A percentile compares a stretch with the other conserved stretches of the same genome.
Conservation (phyloP, 2,797 vertebrate genomes). For the Sebastes diploproa region DNA sequence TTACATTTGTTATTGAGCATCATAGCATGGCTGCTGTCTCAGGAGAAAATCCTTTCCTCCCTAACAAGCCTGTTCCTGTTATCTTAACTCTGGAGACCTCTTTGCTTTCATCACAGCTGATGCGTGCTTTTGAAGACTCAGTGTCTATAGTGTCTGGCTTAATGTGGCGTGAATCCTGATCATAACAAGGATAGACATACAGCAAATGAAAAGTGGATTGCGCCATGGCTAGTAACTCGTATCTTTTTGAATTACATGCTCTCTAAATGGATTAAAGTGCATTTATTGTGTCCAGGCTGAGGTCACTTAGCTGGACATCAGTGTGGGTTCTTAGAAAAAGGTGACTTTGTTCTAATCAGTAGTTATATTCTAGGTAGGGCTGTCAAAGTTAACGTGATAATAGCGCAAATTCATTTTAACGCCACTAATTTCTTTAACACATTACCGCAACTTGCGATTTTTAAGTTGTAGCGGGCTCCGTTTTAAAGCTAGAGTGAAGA, state of each 20-base stretch:
- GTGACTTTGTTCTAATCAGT: background rate
- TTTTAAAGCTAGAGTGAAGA: no score
- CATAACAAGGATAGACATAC: constrained; percentile 21
- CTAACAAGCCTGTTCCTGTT: constrained; percentile 56
- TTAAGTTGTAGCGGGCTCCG: no score
- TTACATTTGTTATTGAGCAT: constrained; percentile 18
- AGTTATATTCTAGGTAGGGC: background rate
- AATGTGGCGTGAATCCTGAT: constrained; percentile 45
- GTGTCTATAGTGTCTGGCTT: background rate
- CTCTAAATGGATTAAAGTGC: constrained; percentile 42
- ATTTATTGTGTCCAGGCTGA: constrained; percentile 20
- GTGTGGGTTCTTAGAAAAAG: constrained; percentile 17
- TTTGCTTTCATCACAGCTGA: constrained; percentile 55
- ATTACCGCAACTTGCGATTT: no score
- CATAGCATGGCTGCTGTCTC: constrained; percentile 29
- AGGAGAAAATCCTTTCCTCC: constrained; percentile 31
- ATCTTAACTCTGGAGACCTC: constrained; percentile 44
- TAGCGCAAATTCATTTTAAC: no score
- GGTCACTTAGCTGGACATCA: constrained; percentile 5
- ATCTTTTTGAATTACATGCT: constrained; percentile 19
- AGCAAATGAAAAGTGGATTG: constrained; percentile 4
- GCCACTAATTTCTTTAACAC: no score
- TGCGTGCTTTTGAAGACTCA: constrained; percentile 40
- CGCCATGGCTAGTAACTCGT: background rate
- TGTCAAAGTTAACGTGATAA: no score